Evolutionary conservation across 2,888 invertebrate genomes (phyloP), one percentile per base, ranked within the genome.

Genomic region (Lasioglossum leucozonium): DNA sequence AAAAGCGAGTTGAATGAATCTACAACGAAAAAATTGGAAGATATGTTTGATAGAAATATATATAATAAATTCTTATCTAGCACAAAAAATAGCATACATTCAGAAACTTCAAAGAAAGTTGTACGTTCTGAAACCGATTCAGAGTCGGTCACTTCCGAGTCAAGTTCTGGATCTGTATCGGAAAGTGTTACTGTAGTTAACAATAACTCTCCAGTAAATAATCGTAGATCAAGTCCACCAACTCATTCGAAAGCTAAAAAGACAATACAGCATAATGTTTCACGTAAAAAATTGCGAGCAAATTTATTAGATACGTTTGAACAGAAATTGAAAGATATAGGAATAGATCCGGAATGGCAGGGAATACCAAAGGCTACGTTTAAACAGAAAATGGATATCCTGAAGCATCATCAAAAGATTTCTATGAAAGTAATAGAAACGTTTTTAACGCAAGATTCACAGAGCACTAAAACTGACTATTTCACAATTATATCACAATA

Each of bases 321-420:
- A 83, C 95, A 95, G 81, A 96, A 96, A 81, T 94, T 97, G 85
- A 95, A 95, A 85, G 95, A 96, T 82, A 94, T 96, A 73, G 97
- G 97, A 22, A 96, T 97, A 34, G 97, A 97, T 92, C 96, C 97
- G 4, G 95, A 96, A 47, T 97, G 96, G 96, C 95, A 95, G 65
- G 96, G 96, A 77, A 93, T 97, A 87, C 96, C 97, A 0, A 94
- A 95, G 87, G 95, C 94, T 85, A 95, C 96, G 18, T 97, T 96
- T 90, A 95, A 96, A 81, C 96, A 96, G 91, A 96, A 96, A 89
- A 95, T 96, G 87, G 95, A 95, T 76, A 96, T 96, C 81, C 93
- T 97, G 62, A 96, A 95, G 84, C 96, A 97, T 93, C 96, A 96
- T 91, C 95, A 96, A 81, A 96, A 95, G 90, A 91, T 96, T 4